Evolutionary conservation across 2,888 invertebrate species (phyloP).

Genomic region (Troides helena): DNA sequence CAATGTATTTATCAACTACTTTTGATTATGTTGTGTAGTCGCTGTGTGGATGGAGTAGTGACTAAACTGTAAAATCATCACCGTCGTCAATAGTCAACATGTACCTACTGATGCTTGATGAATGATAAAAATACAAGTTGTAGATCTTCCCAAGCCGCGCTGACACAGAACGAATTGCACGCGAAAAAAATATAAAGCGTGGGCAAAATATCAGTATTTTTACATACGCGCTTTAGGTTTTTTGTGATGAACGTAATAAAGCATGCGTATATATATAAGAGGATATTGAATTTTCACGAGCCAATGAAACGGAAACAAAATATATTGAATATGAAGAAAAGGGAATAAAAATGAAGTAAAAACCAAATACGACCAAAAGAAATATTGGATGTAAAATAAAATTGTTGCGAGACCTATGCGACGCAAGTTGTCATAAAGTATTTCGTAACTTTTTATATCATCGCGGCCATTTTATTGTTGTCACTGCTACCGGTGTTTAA

Average conservation of each 20-base stretch:
- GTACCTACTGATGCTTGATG: too few species aligned
- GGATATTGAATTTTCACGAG: conserved; percentile 30
- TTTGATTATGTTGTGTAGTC: too few species aligned
- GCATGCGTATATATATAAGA: conserved; percentile 23
- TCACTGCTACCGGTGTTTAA: background rate
- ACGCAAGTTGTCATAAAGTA: conserved; percentile 22
- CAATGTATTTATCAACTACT: too few species aligned
- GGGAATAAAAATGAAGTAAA: conserved; percentile 28
- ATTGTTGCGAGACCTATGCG: conserved; percentile 14
- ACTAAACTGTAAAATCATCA: too few species aligned
- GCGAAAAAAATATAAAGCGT: background rate
- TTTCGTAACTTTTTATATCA: conserved; percentile 11
- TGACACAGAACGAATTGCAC: background rate
- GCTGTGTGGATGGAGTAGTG: too few species aligned
- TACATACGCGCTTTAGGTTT: conserved; percentile 8
- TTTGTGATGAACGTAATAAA: conserved; percentile 27
- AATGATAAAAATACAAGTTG: background rate
- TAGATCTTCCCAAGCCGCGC: background rate
- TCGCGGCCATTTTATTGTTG: background rate
- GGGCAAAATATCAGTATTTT: conserved; percentile 2
- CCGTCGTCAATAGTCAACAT: too few species aligned
- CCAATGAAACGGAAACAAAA: conserved; percentile 29
- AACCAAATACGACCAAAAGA: conserved; percentile 23
- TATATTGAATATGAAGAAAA: conserved; percentile 30
- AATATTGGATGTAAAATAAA: conserved; percentile 28